phyloP scores from a whole-genome alignment of 2,113 vertebrate genomes.

The Pipa parva region DNA sequence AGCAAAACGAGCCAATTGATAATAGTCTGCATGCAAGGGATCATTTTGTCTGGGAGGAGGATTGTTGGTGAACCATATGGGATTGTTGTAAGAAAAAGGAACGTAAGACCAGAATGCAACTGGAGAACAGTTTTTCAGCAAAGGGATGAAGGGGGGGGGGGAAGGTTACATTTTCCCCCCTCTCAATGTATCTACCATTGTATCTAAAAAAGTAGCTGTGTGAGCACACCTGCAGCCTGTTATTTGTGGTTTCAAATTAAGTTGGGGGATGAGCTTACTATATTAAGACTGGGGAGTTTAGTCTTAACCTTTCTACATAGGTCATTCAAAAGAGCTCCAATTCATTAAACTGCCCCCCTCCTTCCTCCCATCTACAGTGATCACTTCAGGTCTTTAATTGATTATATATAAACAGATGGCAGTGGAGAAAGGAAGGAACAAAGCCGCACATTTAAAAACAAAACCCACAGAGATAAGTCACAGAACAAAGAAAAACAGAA shows the following conservation, averaged over 20 bases:
- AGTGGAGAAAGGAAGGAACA: neutral
- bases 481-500: slow-evolving; percentile 14
- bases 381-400: neutral
- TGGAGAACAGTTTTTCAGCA: neutral
- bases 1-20: slow-evolving; percentile 12
- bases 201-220: too few relatives aligned
- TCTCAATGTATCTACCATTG: too few relatives aligned
- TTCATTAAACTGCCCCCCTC: slow-evolving; percentile 2
- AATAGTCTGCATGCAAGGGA: slow-evolving; percentile 3
- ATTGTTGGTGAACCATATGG: neutral
- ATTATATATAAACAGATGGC: neutral
- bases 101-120: neutral
- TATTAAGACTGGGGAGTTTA: slow-evolving; percentile 27
- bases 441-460: neutral
- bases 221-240: slow-evolving; percentile 48
- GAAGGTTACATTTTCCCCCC: neutral
- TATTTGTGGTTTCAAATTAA: slow-evolving; percentile 42
- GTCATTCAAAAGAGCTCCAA: slow-evolving; percentile 7
- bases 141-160: neutral
- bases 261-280: slow-evolving; percentile 50
- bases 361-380: slow-evolving; percentile 4
- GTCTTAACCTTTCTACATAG: neutral
- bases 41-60: slow-evolving; percentile 17
- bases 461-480: neutral
- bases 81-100: slow-evolving; percentile 5